A percentile compares a stretch with the other conserved stretches of the same genome.
These are phyloP conservation scores for Rhagonycha lutea DNA, from an alignment of 2,888 invertebrate genomes.

Conservation along the genomic window DNA sequence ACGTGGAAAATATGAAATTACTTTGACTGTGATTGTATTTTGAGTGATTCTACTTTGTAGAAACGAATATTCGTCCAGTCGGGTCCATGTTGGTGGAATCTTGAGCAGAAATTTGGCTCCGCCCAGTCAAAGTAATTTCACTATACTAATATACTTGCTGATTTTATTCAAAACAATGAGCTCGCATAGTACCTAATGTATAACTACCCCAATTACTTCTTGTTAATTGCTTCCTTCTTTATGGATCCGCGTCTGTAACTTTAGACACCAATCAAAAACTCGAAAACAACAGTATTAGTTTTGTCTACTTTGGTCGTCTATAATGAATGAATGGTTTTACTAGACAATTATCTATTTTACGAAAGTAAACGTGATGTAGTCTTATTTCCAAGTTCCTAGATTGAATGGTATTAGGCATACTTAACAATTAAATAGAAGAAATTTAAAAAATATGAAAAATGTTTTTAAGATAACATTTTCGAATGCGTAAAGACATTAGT, in stretches of 20 bases:
- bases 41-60: too few species aligned
- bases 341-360: conserved; percentile 19
- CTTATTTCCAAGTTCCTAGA: conserved; percentile 24
- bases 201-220: too few species aligned
- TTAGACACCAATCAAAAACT: background rate
- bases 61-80: too few species aligned
- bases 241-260: background rate
- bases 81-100: too few species aligned
- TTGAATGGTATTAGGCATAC: conserved; percentile 9
- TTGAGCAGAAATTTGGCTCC: too few species aligned
- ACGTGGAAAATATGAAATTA: too few species aligned
- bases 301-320: background rate
- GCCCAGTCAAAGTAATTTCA: too few species aligned
- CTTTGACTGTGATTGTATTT: too few species aligned
- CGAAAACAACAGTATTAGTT: background rate
- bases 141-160: too few species aligned
- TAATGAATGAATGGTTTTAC: background rate
- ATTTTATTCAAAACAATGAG: too few species aligned
- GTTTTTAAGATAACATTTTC: background rate
- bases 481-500: conserved; percentile 9
- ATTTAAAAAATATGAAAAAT: background rate
- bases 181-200: background rate
- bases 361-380: conserved; percentile 28
- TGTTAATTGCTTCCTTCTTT: background rate
- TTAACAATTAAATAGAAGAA: conserved; percentile 6